Evolutionary conservation across 2,888 invertebrate genomes (phyloP), one percentile per base, ranked within the genome.

Genomic region (Caenorhabditis sulstoni): DNA sequence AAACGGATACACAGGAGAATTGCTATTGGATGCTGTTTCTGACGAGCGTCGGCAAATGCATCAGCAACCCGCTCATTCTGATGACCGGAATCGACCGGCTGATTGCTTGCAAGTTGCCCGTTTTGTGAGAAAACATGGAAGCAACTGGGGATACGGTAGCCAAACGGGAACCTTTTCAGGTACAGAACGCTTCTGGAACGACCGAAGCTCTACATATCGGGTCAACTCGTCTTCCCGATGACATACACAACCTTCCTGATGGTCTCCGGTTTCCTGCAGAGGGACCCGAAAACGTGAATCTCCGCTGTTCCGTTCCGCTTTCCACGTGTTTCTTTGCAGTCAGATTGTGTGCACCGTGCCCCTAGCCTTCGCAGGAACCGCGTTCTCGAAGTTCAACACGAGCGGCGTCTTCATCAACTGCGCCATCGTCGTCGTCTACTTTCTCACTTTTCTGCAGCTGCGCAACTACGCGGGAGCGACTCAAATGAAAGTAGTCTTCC

Each of bases 21-120:
- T 76, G 76, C 49, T 76, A 76, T 44, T 76, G 64, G 62, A 68
- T 76, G 64, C 22, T 76, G 18, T 58, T 76, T 45, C 45, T 64
- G 22, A 68, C 76, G 18, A 76, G 68, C 23, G 64, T 76, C 52
- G 76, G 76, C 2, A 68, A 76, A 18, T 68, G 64, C 41, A 68
- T 76, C 62, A 50, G 50, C 39, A 76, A 64, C 47, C 76, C 76
- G 39, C 37, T 76, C 58, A 76, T 57, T n/a, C 20, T 76, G 44
- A 64, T 64, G 55, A 76, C 65, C 29, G 76, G 76, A 7, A 58
- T 76, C 14, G 76, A 76, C 44, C 62, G 76, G 41, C 44, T 76
- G 23, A 76, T 76, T 64, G 76, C 76, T 11, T 68, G 68, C 37
- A 64, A 62, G 58, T 64, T 64, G 0, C 76, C 76, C 16, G 68